Percentiles rank a stretch among this genome's conserved stretches.
Conservation (phyloP, 2,888 invertebrate species). For the Drosophila colorata region DNA sequence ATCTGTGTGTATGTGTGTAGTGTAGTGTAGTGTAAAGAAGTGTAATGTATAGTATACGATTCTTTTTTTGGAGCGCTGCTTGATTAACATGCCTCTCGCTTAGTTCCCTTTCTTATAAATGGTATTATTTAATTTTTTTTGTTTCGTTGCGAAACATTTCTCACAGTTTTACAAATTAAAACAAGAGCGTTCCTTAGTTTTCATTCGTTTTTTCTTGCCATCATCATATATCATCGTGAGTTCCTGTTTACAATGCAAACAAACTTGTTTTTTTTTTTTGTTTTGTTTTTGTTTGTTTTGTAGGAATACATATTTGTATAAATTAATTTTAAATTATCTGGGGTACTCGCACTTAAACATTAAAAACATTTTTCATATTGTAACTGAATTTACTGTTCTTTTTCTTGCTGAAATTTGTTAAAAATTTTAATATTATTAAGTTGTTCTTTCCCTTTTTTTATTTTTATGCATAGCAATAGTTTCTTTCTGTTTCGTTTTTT, state of each 20-base stretch:
- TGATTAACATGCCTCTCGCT: conserved; percentile 29
- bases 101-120: conserved; percentile 41
- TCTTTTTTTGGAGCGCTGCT: conserved; percentile 52
- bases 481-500: conserved; percentile 17
- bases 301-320: conserved; percentile 67
- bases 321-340: conserved; percentile 62
- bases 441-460: conserved; percentile 14
- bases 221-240: conserved; percentile 29
- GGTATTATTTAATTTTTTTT: conserved; percentile 55
- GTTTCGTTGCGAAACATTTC: conserved; percentile 80
- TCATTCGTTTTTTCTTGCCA: conserved; percentile 7
- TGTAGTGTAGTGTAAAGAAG: conserved; percentile 24
- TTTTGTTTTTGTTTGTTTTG: conserved; percentile 16
- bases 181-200: conserved; percentile 52
- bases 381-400: conserved; percentile 19
- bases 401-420: conserved; percentile 5
- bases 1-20: conserved; percentile 19
- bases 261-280: conserved; percentile 48
- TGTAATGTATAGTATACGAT: conserved; percentile 43
- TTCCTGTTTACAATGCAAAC: conserved; percentile 49
- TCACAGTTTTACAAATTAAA: conserved; percentile 71
- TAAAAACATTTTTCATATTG: conserved; percentile 23
- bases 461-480: conserved; percentile 38
- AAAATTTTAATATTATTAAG: conserved; percentile 23
- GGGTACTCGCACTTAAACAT: conserved; percentile 39